Base-by-base conservation (phyloP, 2,113 vertebrate species). In the Orthochromis malagaraziensis region DNA sequence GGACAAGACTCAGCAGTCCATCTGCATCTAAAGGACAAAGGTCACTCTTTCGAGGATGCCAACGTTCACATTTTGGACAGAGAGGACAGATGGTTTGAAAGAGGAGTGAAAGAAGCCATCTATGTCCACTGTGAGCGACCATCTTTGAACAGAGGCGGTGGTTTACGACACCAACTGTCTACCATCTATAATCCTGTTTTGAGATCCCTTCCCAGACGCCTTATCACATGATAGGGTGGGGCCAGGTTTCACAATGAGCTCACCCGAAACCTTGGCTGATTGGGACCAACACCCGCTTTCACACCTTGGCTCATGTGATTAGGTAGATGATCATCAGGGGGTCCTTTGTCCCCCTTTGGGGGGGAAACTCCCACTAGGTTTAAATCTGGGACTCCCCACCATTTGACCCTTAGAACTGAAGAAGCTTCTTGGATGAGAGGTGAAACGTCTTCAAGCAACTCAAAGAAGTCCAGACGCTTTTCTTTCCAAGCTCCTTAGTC, bases 91-190 rank as follows among this genome's bases (percentile, higher is more conserved):
- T 54, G 53, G n/a, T 12, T 12, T 24, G n/a, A 54, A 54, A 54
- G n/a, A 54, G 53, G 53, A 54, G 53, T 54, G 10, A 54, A 54
- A 54, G n/a, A 1, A 12, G 10, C 51, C 51, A 6, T 53, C 0
- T 53, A 21, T 0, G 5, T 6, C 19, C 5, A 11, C 51, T 54
- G 9, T 54, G 3, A 21, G 0, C 5, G 2, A 6, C 9, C 51
- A 53, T 53, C 51, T 53, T 53, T 53, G 9, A 53, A 53, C 51
- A 21, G 9, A 53, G 9, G 51, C 0, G 5, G 19, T 2, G 51
- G 51, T 1, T 2, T 54, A 6, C 9, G 5, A 21, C 51, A 54
- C 9, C 5, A 53, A 21, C 51, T 53, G 0, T 54, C 51, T 21
- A 0, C 51, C 51, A 21, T 53, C 51, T 21, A 21, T 21, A 53